Evolutionary conservation across 2,888 invertebrate genomes (phyloP).

Genomic region (Cantharis nigra): DNA sequence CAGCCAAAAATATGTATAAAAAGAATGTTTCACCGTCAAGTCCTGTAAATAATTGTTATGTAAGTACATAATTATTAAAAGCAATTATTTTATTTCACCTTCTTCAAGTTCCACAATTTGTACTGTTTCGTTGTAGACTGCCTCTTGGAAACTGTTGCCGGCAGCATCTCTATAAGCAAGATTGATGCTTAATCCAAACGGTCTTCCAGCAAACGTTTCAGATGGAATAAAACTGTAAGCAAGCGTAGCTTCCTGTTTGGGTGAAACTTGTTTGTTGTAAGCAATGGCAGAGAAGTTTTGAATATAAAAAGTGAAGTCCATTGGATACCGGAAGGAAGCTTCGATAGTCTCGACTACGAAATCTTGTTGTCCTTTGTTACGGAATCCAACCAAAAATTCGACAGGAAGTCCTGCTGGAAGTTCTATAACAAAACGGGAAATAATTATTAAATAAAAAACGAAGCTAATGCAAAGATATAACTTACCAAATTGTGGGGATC

Average conservation of each 20-base stretch:
- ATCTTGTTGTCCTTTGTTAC: constrained; percentile 90
- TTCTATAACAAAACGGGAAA: constrained; percentile 61
- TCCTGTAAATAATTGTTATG: constrained; percentile 50
- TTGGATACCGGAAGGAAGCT: constrained; percentile 97
- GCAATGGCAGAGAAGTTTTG: constrained; percentile 95
- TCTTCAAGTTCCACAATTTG: constrained; percentile 95
- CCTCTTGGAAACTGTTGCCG: constrained; percentile 74
- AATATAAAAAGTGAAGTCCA: constrained; percentile 97
- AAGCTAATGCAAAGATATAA: background rate
- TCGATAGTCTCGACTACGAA: constrained; percentile 92
- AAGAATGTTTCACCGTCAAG: constrained; percentile 99
- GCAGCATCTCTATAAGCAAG: constrained; percentile 85
- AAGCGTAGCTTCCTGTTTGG: constrained; percentile 91
- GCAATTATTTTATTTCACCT: constrained; percentile 51
- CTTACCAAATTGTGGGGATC: constrained; percentile 69
- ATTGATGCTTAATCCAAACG: constrained; percentile 93
- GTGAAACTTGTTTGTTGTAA: constrained; percentile 86
- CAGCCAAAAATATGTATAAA: constrained; percentile 93
- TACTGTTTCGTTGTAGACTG: constrained; percentile 97
- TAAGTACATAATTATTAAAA: constrained; percentile 10
- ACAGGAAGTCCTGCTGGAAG: constrained; percentile 90
- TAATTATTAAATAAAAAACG: background rate
- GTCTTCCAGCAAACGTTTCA: constrained; percentile 95
- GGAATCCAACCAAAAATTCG: constrained; percentile 94
- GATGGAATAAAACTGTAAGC: constrained; percentile 94